Percentiles rank a stretch among this genome's conserved stretches.
Conservation (phyloP, 2,797 vertebrate genomes). For the Ataeniobius toweri region DNA sequence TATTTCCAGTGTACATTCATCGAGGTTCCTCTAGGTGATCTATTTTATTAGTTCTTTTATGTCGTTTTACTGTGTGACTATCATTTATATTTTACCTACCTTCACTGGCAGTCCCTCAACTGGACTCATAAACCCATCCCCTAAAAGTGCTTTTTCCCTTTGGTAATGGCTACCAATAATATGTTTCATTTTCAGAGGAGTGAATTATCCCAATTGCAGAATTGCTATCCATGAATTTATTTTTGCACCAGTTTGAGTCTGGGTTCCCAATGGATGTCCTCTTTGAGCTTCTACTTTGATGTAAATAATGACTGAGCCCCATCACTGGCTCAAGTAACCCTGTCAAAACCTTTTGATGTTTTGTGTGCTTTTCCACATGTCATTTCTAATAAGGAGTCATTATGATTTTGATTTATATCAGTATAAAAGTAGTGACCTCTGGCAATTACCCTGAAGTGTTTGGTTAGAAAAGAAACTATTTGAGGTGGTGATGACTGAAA, state of each 20-base stretch:
- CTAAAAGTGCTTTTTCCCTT: constrained; percentile 69
- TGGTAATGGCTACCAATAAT: constrained; percentile 74
- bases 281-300: constrained; percentile 72
- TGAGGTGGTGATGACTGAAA: constrained; percentile 33
- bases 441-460: constrained; percentile 65
- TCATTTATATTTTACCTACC: constrained; percentile 80
- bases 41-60: constrained; percentile 81
- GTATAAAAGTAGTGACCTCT: constrained; percentile 76
- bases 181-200: constrained; percentile 75
- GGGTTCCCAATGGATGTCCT: constrained; percentile 59
- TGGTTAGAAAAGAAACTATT: constrained; percentile 45
- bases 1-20: constrained; percentile 75
- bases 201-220: constrained; percentile 77
- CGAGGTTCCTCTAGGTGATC: constrained; percentile 71
- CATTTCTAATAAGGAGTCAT: constrained; percentile 81
- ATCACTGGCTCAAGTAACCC: constrained; percentile 63
- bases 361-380: constrained; percentile 75
- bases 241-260: constrained; percentile 65
- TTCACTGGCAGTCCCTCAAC: constrained; percentile 70
- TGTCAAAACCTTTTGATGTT: constrained; percentile 80
- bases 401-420: constrained; percentile 80
- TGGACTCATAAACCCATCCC: constrained; percentile 59
- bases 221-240: constrained; percentile 73
- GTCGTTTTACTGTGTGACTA: constrained; percentile 72
- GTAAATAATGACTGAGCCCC: constrained; percentile 74